Conservation (phyloP, 2,888 invertebrate species). For the Oligia fasciuncula region DNA sequence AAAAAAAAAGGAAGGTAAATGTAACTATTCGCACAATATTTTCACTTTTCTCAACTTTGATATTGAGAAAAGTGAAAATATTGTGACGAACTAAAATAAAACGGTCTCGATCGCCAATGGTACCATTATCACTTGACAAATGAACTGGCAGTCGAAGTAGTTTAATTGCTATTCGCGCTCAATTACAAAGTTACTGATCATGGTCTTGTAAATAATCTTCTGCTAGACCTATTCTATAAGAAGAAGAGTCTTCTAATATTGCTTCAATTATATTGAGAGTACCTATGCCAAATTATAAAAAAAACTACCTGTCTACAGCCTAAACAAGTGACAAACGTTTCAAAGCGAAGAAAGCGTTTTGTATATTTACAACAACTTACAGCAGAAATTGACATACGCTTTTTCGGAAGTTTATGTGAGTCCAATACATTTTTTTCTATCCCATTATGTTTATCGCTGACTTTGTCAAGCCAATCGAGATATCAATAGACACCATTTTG, state of each 20-base stretch:
- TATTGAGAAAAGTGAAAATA: too few species aligned
- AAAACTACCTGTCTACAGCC: neutral
- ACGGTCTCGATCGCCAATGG: neutral
- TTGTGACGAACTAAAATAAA: neutral
- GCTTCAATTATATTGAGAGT: neutral
- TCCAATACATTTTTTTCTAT: neutral
- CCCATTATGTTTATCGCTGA: neutral
- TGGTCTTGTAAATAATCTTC: conserved; percentile 12
- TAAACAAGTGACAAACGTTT: neutral
- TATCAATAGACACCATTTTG: neutral
- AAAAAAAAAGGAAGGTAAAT: too few species aligned
- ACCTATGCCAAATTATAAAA: neutral
- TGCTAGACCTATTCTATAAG: neutral
- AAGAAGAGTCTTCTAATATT: neutral
- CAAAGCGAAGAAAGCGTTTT: neutral
- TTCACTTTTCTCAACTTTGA: neutral
- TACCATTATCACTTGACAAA: neutral
- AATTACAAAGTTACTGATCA: neutral
- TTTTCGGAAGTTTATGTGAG: neutral
- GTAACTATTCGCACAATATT: neutral
- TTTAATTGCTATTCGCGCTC: neutral
- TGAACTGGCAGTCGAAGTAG: neutral
- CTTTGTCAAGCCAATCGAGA: neutral
- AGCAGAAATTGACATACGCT: neutral
- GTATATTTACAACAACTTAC: neutral